Evolutionary conservation across 2,113 vertebrate species (phyloP).

Genomic region (Dunckerocampus dactyliophorus): DNA sequence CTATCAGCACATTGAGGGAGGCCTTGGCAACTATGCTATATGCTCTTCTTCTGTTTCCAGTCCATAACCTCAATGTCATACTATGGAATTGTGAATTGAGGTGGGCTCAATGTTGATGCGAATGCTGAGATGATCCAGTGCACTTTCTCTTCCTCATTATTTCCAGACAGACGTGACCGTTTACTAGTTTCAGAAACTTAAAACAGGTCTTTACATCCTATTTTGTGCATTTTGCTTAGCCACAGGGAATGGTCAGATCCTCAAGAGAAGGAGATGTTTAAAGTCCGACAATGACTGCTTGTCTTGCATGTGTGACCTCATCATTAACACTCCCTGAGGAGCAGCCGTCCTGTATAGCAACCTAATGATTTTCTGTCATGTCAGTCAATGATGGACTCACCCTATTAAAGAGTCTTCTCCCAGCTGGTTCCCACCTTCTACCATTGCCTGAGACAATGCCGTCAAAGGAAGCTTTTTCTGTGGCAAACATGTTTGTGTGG

Average conservation of each 20-base stretch:
- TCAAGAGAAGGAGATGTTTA: constrained; percentile 17
- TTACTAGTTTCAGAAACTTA: constrained; percentile 4
- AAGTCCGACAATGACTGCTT: constrained; percentile 17
- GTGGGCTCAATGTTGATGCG: neutral
- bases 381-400: constrained; percentile 71
- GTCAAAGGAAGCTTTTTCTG: constrained; percentile 95
- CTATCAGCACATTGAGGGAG: neutral
- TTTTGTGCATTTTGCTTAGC: constrained; percentile 3
- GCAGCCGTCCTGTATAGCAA: constrained; percentile 31
- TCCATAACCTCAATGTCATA: neutral
- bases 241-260: neutral
- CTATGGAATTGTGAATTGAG: neutral
- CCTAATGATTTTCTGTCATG: constrained; percentile 15
- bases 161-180: constrained; percentile 30
- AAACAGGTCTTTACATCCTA: constrained; percentile 46
- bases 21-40: no score
- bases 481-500: constrained; percentile 1
- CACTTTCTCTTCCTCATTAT: constrained; percentile 49
- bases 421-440: constrained; percentile 84
- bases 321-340: constrained; percentile 37
- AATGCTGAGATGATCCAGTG: neutral
- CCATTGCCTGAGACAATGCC: constrained; percentile 88
- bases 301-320: constrained; percentile 24
- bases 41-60: no score
- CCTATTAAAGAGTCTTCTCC: constrained; percentile 91